Evolutionary conservation across 2,888 invertebrate genomes (phyloP), one percentile per base, ranked within the genome.

Genomic region (Drosophila cracens): DNA sequence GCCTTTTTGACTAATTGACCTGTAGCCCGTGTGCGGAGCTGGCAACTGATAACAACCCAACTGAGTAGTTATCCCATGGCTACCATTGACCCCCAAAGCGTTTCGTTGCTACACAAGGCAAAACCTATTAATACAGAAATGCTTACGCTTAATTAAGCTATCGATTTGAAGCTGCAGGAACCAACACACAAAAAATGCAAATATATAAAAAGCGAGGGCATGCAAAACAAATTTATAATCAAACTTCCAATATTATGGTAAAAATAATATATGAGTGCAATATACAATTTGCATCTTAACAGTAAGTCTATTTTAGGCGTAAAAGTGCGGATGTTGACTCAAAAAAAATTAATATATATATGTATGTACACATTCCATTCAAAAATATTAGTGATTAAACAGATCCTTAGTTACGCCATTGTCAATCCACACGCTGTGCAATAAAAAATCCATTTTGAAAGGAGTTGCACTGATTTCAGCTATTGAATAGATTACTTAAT

Each of bases 121-220:
- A 63, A 63, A 79, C 84, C 90, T 90, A 87, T 87, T 89, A 87
- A 87, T 87, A 87, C 74, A 76, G 75, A 89, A 69, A 81, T 74
- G 78, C 80, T 80, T 63, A 87, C 87, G 87, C 89, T 87, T 90
- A 90, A 87, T 87, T 87, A 87, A 87, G 74, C 87, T 89, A 87
- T 87, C 90, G 87, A 87, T 87, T 87, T 72, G 73, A 82, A 58
- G 63, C 57, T 57, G 61, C 34, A 66, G 64, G 85, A 74, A 43
- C 68, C 57, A 75, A 60, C 61, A 54, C 48, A 21, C 49, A 46
- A 13, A 52, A 46, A 58, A 53, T 66, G 31, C 65, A 73, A 61
- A 67, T 48, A 57, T 62, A 56, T 29, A 59, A 62, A 57, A 25
- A n/a, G 16, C 51, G 51, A 33, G 7, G 61, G 21, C 29, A 52